Conservation (phyloP, 1,140 invertebrate species). For the Frieseomelitta varia region DNA sequence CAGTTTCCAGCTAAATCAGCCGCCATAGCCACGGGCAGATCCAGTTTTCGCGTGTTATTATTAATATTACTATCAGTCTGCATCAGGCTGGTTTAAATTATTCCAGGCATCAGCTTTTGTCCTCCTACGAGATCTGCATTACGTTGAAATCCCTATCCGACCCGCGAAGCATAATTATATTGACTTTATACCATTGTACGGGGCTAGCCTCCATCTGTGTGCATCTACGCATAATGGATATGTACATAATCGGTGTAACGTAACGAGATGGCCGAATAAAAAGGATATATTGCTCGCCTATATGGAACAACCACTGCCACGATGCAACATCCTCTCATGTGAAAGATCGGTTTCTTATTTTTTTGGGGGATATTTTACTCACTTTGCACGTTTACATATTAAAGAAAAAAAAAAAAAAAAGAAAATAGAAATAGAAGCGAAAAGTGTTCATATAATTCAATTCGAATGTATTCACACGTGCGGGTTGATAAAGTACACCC, state of each 20-base stretch:
- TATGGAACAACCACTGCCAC: too few species aligned
- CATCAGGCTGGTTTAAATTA: slow-evolving; percentile 44
- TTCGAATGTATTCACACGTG: too few species aligned
- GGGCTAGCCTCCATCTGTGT: not conserved
- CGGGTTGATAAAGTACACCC: too few species aligned
- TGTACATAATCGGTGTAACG: slow-evolving; percentile 23
- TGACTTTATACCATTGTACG: slow-evolving; percentile 49
- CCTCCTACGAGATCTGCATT: slow-evolving; percentile 20
- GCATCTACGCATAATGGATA: slow-evolving; percentile 37
- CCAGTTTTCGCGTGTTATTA: slow-evolving; percentile 25
- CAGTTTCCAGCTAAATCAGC: too few species aligned
- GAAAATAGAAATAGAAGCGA: too few species aligned
- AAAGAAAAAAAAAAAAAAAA: not conserved
- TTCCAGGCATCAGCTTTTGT: slow-evolving; percentile 33
- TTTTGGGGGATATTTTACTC: not conserved
- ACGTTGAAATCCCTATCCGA: slow-evolving; percentile 7
- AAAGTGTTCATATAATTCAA: too few species aligned
- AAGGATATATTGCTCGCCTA: slow-evolving; percentile 9
- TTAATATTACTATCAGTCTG: slow-evolving; percentile 50
- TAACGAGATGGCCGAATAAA: slow-evolving; percentile 31
- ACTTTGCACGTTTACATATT: not conserved
- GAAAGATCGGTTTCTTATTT: not conserved
- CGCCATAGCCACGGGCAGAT: too few species aligned
- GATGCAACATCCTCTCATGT: not conserved
- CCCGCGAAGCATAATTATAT: slow-evolving; percentile 48